Evolutionary conservation across 1,140 invertebrate species (phyloP).

Genomic region (Cherax destructor): DNA sequence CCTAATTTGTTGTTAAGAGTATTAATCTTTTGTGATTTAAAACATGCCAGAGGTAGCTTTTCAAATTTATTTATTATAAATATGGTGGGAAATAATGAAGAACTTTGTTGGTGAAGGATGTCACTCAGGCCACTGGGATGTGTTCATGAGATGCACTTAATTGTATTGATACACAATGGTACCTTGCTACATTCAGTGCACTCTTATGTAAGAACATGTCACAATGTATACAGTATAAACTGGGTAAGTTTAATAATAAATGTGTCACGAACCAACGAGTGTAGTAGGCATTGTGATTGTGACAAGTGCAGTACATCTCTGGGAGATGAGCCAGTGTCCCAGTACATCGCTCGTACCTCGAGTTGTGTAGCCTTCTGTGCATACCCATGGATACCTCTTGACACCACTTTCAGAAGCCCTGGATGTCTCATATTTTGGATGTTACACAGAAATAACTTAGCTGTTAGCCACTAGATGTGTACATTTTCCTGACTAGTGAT

Average conservation of each 20-base stretch:
- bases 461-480: conserved; percentile 24
- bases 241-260: not conserved
- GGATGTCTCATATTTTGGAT: conserved; percentile 22
- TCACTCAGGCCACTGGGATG: not conserved
- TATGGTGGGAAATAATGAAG: conserved; percentile 1
- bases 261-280: not conserved
- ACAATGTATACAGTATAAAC: not conserved
- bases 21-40: not conserved
- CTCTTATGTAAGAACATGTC: not conserved
- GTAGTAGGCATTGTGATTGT: not conserved
- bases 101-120: not conserved
- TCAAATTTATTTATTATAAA: not conserved
- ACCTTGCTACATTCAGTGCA: not conserved
- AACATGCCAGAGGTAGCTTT: not conserved
- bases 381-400: conserved; percentile 9
- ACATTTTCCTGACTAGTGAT: conserved; percentile 13
- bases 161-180: not conserved
- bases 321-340: not conserved
- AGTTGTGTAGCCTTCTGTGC: conserved; percentile 4
- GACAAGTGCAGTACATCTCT: not conserved
- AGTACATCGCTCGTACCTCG: not conserved
- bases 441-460: conserved; percentile 11
- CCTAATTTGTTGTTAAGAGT: not conserved
- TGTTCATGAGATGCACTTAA: not conserved
- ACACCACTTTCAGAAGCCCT: not conserved